Evolutionary conservation across 92 coral and sea anemone species (phyloP), one percentile per base, ranked within the genome.

Genomic region (Phenganax stokvisi): DNA sequence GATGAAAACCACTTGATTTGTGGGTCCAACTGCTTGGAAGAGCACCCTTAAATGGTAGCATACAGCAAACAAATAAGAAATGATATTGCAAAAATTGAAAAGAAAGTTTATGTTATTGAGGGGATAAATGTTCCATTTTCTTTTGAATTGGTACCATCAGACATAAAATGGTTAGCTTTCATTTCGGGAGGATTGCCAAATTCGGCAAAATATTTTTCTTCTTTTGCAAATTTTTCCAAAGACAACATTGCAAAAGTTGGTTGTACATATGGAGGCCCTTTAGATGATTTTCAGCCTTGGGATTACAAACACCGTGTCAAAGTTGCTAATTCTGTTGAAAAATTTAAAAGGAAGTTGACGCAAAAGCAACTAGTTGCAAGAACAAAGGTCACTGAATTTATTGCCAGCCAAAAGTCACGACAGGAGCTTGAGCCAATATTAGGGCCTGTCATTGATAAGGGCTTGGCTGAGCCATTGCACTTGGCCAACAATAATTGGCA

Each of bases 111-210:
- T 75, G 73, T 29, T 56, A 75, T 76, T 84, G 57, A 84, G 51
- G 56, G 61, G 30, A 51, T 6, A 12, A 64, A 31, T 20, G 74
- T 83, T 81, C 74, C 78, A 74, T 83, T 83, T 66, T 20, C 81
- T 51, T 75, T 83, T 83, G 81, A 83, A 68, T 77, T 83, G 31
- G 69, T 83, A 54, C 75, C 81, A 30, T 56, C 86, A 44, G 86
- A 68, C 71, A 72, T 75, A 58, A 82, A 82, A 77, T 88, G 90
- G 90, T 57, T 85, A 12, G 87, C 90, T 20, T 85, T 57, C 17
- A 88, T 85, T 81, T 77, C 76, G 52, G 88, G 90, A 12, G 87
- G 74, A 68, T n/a, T 86, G 27, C 79, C 84, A 54, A 87, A 87
- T 72, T 85, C 87, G 12, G 87, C 89, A 13, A 87, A 77, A 9